Evolutionary conservation across 2,113 vertebrate species (phyloP), one percentile per base, ranked within the genome.

Genomic region (Chroicocephalus ridibundus): DNA sequence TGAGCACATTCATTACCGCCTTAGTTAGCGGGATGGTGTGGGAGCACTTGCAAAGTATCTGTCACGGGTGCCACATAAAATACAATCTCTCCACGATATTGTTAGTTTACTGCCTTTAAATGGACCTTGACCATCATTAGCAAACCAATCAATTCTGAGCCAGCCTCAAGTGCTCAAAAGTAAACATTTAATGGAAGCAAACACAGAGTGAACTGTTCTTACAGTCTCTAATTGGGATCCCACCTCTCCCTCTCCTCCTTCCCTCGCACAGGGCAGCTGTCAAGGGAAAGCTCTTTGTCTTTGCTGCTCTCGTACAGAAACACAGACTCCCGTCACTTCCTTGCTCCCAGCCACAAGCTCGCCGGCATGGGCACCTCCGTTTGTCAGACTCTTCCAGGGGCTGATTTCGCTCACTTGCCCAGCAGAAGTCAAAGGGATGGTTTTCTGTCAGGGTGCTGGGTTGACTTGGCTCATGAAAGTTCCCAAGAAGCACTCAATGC

Each of bases 41-140:
- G 76, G 9, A 4, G 25, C 66, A 82, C 10, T 92, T 88, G 64
- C 54, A 96, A 77, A 84, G 2, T 42, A 49, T 32, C 61, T 94
- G 75, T 38, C 85, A 69, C 2, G 4, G 40, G 27, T 78, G 64
- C 82, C 55, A 76, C 31, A 78, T 19, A 79, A 89, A 90, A 25
- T 51, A 84, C 32, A 68, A 36, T 42, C 87, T 93, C 49, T 84
- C 79, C 3, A 18, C 68, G 55, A 34, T 8, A 25, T 11, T 70
- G 20, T 75, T 84, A 86, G 58, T 83, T 92, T 90, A 90, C 44
- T 92, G 55, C 79, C 55, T 88, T 93, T 87, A 75, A 89, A 93
- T 61, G 49, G 83, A 75, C 52, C 64, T 82, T 96, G 85, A 74
- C 47, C 77, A 85, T 75, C 62, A 90, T 69, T 52, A 89, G 54